Percentiles rank a stretch among this genome's conserved stretches.
These are phyloP conservation scores for Ylistrum balloti DNA, from an alignment of 1,140 invertebrate species.

Conservation along the genomic window DNA sequence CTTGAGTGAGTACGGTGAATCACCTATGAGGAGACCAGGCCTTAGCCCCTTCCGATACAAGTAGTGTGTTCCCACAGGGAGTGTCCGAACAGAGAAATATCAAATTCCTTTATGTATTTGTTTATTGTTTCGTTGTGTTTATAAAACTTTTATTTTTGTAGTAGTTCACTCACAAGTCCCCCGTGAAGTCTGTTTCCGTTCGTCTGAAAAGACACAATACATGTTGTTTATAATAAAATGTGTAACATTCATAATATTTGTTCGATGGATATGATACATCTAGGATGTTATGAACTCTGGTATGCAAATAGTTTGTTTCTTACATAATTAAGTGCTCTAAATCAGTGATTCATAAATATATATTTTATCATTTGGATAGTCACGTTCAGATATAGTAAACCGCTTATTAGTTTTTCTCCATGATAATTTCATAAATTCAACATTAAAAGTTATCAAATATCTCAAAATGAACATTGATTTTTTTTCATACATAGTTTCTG, in stretches of 20 bases:
- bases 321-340: no score
- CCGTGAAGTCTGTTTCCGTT: neutral
- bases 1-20: constrained; percentile 24
- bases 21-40: neutral
- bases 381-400: no score
- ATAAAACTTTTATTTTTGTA: constrained; percentile 1
- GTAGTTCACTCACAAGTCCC: neutral
- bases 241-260: neutral
- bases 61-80: neutral
- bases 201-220: constrained; percentile 7
- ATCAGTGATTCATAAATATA: no score
- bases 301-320: no score
- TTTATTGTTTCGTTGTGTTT: constrained; percentile 8
- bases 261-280: neutral
- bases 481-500: no score
- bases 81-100: constrained; percentile 1
- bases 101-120: neutral
- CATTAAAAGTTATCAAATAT: no score
- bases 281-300: neutral
- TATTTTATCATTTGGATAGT: no score
- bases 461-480: no score
- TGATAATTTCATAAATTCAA: no score
- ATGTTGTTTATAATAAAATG: neutral
- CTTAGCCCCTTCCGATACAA: neutral
- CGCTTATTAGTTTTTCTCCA: no score